These are phyloP conservation scores for Adineta ricciae DNA, from an alignment of 2,888 invertebrate species.

Conservation along the genomic window DNA sequence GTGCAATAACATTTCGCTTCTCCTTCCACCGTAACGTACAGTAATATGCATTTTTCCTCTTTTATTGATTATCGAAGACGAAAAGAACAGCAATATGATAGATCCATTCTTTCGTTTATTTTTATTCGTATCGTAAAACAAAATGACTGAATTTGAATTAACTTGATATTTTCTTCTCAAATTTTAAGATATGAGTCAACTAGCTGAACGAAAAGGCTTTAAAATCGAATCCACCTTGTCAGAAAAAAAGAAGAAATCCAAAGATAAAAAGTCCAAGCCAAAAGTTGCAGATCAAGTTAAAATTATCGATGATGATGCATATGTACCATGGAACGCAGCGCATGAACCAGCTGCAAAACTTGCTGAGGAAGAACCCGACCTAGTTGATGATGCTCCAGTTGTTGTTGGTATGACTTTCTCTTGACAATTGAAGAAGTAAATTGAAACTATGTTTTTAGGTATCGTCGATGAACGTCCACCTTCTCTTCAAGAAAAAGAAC, in stretches of 20 bases:
- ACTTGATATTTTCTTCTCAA: too few relatives aligned
- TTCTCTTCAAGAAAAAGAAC: neutral
- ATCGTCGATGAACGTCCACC: neutral
- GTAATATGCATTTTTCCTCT: neutral
- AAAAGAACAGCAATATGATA: neutral
- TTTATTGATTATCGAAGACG: neutral
- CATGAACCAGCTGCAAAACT: neutral
- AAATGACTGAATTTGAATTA: neutral
- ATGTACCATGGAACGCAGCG: neutral
- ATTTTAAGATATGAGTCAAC: constrained; percentile 2
- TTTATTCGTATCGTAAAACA: neutral
- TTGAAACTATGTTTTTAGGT: neutral
- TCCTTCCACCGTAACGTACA: neutral
- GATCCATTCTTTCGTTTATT: neutral
- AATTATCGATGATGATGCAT: constrained; percentile 7
- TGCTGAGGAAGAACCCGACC: neutral
- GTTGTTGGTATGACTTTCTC: neutral
- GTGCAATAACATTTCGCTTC: neutral
- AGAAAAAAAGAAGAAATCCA: neutral
- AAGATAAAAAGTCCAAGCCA: neutral
- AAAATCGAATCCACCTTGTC: neutral
- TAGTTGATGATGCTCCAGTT: neutral
- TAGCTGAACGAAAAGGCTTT: neutral
- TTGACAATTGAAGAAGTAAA: neutral
- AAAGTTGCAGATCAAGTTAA: neutral